Evolutionary conservation across 2,797 vertebrate species (phyloP).

Genomic region (Agapornis canus): DNA sequence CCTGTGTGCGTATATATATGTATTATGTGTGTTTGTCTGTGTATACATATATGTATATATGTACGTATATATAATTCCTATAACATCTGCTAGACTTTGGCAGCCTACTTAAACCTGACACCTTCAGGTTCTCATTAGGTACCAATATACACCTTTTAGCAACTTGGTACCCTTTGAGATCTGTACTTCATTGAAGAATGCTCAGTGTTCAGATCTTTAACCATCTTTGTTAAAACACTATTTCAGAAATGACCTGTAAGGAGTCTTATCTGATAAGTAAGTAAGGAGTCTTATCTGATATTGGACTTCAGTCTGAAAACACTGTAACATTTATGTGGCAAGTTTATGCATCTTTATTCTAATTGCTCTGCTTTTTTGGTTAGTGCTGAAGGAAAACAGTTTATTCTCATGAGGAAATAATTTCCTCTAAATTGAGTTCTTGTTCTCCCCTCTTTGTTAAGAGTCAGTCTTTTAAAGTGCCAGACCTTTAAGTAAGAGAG

Average conservation of each 20-base stretch:
- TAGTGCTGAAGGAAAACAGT: background rate
- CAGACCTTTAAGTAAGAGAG: constrained; percentile 7
- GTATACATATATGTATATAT: background rate
- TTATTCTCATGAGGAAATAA: background rate
- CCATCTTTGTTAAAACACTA: background rate
- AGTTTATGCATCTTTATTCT: background rate
- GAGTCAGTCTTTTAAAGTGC: background rate
- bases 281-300: background rate
- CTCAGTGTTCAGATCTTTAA: background rate
- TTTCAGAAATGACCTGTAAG: background rate
- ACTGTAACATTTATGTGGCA: background rate
- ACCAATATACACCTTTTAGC: background rate
- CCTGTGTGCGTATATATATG: background rate
- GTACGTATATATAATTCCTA: background rate
- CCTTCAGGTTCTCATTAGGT: background rate
- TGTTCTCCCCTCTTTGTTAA: background rate
- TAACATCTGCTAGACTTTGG: background rate
- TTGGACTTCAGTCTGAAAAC: background rate
- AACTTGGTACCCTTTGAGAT: background rate
- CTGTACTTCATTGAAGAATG: background rate
- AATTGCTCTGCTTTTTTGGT: background rate
- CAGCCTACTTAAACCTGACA: background rate
- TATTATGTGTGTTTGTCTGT: background rate
- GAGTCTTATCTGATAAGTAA: background rate
- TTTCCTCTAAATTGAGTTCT: background rate